Percentiles rank a stretch among this genome's conserved stretches.
Evolutionary conservation across 2,113 vertebrate species (phyloP).

Genomic region (Spilogale gracilis): DNA sequence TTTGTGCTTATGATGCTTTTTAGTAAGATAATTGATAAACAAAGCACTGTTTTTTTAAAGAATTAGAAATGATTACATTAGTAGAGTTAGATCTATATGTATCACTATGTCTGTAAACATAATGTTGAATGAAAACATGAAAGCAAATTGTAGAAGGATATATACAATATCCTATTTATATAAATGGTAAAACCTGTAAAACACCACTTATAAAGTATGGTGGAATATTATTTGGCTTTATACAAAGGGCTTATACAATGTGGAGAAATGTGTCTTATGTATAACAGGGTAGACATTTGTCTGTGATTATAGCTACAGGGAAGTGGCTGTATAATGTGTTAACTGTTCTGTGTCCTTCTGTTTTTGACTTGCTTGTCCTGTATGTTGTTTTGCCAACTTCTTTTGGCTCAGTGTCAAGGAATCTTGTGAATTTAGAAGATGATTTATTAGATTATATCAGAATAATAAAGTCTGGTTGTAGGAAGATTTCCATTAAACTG

Average conservation of each 20-base stretch:
- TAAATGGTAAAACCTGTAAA: background rate
- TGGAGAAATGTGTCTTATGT: background rate
- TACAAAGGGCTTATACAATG: background rate
- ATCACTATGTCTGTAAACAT: background rate
- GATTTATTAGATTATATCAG: background rate
- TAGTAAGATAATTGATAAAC: background rate
- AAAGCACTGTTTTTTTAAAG: background rate
- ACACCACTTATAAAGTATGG: background rate
- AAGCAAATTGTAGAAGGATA: background rate
- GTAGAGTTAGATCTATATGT: background rate
- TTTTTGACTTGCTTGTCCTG: background rate
- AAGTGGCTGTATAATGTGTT: background rate
- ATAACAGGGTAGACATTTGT: background rate
- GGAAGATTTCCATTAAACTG: background rate
- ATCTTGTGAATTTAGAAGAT: slow-evolving; percentile 43
- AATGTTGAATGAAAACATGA: slow-evolving; percentile 32
- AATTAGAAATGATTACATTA: slow-evolving; percentile 18
- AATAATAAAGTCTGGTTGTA: background rate
- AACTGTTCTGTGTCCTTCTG: background rate
- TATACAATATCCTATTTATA: background rate
- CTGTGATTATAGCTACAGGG: background rate
- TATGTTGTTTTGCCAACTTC: slow-evolving; percentile 1
- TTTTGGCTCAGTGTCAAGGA: slow-evolving; percentile 28
- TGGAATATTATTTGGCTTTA: slow-evolving; percentile 24
- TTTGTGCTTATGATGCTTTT: background rate